Evolutionary conservation across 92 coral and sea anemone genomes (phyloP).

Genomic region (Metridium senile): DNA sequence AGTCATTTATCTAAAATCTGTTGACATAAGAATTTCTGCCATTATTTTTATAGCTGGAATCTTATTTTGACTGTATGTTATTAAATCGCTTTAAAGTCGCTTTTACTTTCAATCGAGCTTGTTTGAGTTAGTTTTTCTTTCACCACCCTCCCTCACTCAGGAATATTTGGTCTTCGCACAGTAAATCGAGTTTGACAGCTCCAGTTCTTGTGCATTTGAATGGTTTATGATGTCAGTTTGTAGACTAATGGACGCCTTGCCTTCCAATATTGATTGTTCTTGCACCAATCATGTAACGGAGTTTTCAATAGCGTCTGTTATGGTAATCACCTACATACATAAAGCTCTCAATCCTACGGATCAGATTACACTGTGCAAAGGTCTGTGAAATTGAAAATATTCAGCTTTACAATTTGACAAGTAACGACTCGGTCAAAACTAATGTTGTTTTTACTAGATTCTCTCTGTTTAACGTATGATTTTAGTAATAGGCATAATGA

Average conservation of each 20-base stretch:
- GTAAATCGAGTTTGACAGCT: conserved; percentile 72
- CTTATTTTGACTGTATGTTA: conserved; percentile 7
- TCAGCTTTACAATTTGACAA: conserved; percentile 15
- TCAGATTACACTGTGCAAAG: conserved; percentile 43
- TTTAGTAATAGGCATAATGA: neutral
- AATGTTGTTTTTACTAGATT: neutral
- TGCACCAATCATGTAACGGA: conserved; percentile 55
- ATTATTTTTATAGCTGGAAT: conserved; percentile 16
- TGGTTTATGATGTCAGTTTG: conserved; percentile 55
- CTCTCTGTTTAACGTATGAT: no score
- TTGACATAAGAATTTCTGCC: conserved; percentile 16
- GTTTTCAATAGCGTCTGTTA: conserved; percentile 69
- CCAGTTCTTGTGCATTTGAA: conserved; percentile 27
- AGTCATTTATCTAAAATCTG: conserved; percentile 29
- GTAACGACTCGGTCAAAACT: conserved; percentile 12
- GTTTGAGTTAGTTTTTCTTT: conserved; percentile 17
- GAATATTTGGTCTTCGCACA: conserved; percentile 17
- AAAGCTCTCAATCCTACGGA: conserved; percentile 54
- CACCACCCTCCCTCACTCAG: conserved; percentile 50
- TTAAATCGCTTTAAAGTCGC: conserved; percentile 15
- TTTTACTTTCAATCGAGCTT: neutral
- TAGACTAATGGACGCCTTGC: conserved; percentile 70
- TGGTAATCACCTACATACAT: conserved; percentile 74
- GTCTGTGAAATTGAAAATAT: conserved; percentile 18
- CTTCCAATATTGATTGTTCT: conserved; percentile 52